Base-by-base conservation (phyloP, 2,797 vertebrate species). In the Buphagus erythrorhynchus region DNA sequence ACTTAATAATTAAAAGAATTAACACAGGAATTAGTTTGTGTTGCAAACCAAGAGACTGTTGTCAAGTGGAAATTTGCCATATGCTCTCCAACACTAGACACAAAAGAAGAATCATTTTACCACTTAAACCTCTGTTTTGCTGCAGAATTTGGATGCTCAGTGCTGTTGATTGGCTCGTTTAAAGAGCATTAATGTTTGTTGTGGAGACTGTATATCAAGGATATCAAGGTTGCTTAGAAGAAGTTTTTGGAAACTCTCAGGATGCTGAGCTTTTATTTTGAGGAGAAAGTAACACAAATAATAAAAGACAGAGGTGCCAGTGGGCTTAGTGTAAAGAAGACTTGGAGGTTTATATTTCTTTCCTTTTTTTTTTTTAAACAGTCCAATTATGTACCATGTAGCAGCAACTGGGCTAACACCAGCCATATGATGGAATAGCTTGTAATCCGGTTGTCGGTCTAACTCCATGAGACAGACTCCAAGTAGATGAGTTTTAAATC, bases 401-500 rank as follows among this genome's bases (percentile, higher is more conserved):
- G 90, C 96, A 80, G 95, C 89, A 92, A 95, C 96, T 93, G 97
- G 93, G 96, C 95, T 96, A 97, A 98, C 95, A 95, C 91, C 95
- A 97, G 72, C 35, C 97, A 96, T 97, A 95, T 91, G 97, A 97
- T 93, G 97, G 97, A 97, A 88, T 90, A 98, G 95, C 92, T 91
- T 85, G 46, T 98, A 98, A 98, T 98, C 97, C 94, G 95, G 40
- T 97, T 96, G 96, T 92, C 95, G 96, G 95, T 98, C 93, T 95
- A 80, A 86, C 91, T 86, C 92, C 84, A 38, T 88, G 90, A 96
- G 93, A 93, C 93, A 91, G 91, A 90, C 75, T 96, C 92, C 91
- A 96, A 97, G 95, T 89, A 97, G 96, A 97, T 96, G 96, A 97
- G 96, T 95, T 94, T 97, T 97, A 97, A 97, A 97, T 97, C 97